Conservation (phyloP, 2,113 vertebrate genomes). For the Otis tarda region DNA sequence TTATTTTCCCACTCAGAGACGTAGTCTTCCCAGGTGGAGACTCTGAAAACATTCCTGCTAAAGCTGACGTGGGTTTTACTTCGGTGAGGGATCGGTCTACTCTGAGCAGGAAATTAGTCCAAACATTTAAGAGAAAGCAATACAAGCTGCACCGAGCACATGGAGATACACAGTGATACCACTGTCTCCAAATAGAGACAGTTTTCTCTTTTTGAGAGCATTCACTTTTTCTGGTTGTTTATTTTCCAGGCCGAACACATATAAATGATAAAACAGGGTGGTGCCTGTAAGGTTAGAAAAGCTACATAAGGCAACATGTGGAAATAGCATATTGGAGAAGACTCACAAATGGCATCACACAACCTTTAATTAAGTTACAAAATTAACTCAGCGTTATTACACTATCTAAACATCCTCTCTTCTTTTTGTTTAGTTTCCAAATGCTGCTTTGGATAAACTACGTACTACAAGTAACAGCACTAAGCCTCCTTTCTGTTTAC, state of each 20-base stretch:
- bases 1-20: conserved; percentile 58
- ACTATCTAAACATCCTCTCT: background rate
- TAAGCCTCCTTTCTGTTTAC: background rate
- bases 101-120: conserved; percentile 31
- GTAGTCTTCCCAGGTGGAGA: conserved; percentile 49
- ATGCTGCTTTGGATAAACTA: background rate
- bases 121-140: conserved; percentile 31
- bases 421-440: background rate
- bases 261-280: background rate
- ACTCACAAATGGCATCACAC: background rate
- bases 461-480: background rate
- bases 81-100: background rate
- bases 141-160: background rate
- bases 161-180: background rate
- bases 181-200: background rate
- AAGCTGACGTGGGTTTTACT: conserved; percentile 13
- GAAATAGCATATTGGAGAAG: background rate
- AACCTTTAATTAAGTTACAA: background rate
- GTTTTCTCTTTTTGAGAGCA: background rate
- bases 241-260: background rate
- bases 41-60: conserved; percentile 49
- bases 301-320: background rate
- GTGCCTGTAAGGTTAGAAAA: background rate
- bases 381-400: background rate
- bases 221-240: background rate